Conservation (phyloP, 2,888 invertebrate genomes). For the Aproaerema taeniolella region DNA sequence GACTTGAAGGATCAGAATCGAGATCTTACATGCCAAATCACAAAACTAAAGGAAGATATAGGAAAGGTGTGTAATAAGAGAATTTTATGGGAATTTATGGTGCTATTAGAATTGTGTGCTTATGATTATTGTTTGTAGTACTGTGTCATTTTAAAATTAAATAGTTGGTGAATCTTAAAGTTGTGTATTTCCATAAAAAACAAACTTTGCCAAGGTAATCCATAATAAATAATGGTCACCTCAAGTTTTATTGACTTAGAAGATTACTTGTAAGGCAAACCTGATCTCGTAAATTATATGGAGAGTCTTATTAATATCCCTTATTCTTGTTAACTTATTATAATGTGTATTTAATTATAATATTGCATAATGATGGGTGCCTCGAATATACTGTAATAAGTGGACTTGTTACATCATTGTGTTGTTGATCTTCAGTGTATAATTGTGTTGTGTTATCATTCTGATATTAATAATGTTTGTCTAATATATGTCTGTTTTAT, state of each 20-base stretch:
- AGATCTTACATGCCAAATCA: conserved; percentile 42
- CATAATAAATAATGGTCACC: too few species aligned
- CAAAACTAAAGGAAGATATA: conserved; percentile 52
- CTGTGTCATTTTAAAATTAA: too few species aligned
- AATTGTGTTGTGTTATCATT: too few species aligned
- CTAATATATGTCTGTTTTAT: neutral
- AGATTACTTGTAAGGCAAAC: too few species aligned
- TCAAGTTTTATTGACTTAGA: too few species aligned
- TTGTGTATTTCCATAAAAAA: neutral
- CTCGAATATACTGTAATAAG: neutral
- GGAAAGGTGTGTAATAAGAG: conserved; percentile 46
- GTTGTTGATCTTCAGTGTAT: neutral
- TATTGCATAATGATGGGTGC: too few species aligned
- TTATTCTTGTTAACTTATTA: too few species aligned
- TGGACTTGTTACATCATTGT: neutral
- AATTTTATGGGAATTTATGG: neutral
- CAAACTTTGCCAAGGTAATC: too few species aligned
- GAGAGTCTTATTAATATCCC: too few species aligned
- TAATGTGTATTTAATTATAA: neutral
- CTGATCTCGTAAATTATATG: too few species aligned
- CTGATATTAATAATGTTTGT: neutral
- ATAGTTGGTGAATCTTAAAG: neutral
- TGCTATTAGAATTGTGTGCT: neutral
- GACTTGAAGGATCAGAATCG: conserved; percentile 44
- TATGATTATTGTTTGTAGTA: conserved; percentile 4